A percentile compares a stretch with the other conserved stretches of the same genome.
These are phyloP conservation scores for Microtus pennsylvanicus DNA, from an alignment of 2,113 vertebrate species.

Conservation along the genomic window DNA sequence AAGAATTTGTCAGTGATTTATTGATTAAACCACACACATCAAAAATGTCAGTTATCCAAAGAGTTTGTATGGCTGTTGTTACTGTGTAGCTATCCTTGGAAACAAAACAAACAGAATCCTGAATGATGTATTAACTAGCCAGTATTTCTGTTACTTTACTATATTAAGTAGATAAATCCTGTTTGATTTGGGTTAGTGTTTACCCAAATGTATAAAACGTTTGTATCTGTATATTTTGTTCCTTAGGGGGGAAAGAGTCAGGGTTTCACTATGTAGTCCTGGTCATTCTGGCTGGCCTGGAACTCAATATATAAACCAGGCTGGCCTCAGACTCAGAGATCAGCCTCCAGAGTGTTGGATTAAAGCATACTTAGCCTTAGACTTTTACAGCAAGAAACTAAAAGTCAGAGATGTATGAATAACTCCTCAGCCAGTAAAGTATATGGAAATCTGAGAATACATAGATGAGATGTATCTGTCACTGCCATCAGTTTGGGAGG, in stretches of 20 bases:
- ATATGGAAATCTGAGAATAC: not conserved
- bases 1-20: slow-evolving; percentile 33
- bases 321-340: not conserved
- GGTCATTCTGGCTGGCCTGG: not conserved
- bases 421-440: not conserved
- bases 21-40: slow-evolving; percentile 36
- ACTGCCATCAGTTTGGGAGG: not conserved
- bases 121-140: not conserved
- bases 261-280: not conserved
- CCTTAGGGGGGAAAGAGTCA: not conserved
- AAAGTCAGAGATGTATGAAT: not conserved
- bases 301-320: not conserved
- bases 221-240: slow-evolving; percentile 4
- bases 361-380: not conserved
- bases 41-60: slow-evolving; percentile 41
- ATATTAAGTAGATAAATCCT: not conserved
- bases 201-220: not conserved
- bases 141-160: not conserved
- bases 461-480: not conserved
- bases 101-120: not conserved
- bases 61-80: not conserved
- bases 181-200: not conserved
- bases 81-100: slow-evolving; percentile 3
- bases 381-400: slow-evolving; percentile 25
- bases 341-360: too few relatives aligned